Percentiles rank a stretch among this genome's conserved stretches.
Evolutionary conservation across 2,797 vertebrate species (phyloP).

Genomic region (Cyclopterus lumpus): DNA sequence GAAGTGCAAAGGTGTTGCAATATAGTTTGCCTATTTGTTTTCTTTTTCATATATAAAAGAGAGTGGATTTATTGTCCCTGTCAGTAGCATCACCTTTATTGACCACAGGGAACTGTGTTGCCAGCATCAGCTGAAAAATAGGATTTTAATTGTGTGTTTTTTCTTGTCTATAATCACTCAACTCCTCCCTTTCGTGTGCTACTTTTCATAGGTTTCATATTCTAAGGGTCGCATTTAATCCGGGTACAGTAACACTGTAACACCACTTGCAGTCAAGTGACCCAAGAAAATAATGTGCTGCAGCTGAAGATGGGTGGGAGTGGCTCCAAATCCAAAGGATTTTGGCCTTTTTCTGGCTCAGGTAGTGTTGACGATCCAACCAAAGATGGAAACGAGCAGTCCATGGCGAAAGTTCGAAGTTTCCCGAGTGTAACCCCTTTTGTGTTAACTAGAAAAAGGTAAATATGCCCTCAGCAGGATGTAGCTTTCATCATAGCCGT

Average conservation of each 20-base stretch:
- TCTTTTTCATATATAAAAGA: neutral
- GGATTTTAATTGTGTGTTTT: neutral
- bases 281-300: slow-evolving; percentile 85
- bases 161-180: neutral
- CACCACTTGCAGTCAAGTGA: slow-evolving; percentile 63
- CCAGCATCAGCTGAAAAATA: neutral
- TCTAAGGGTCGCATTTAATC: slow-evolving; percentile 21
- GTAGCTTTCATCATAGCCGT: neutral
- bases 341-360: slow-evolving; percentile 93
- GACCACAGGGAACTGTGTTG: neutral
- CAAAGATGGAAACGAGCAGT: slow-evolving; percentile 87
- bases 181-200: slow-evolving; percentile 4
- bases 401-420: slow-evolving; percentile 86
- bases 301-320: slow-evolving; percentile 93
- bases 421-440: slow-evolving; percentile 89
- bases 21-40: neutral
- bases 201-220: slow-evolving; percentile 35
- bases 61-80: neutral
- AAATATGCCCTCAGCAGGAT: slow-evolving; percentile 60
- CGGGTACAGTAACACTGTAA: slow-evolving; percentile 52
- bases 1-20: neutral
- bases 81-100: neutral
- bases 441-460: slow-evolving; percentile 94
- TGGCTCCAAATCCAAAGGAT: slow-evolving; percentile 92
- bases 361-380: slow-evolving; percentile 82